Evolutionary conservation across 2,888 invertebrate genomes (phyloP).

Genomic region (Thyatira batis): DNA sequence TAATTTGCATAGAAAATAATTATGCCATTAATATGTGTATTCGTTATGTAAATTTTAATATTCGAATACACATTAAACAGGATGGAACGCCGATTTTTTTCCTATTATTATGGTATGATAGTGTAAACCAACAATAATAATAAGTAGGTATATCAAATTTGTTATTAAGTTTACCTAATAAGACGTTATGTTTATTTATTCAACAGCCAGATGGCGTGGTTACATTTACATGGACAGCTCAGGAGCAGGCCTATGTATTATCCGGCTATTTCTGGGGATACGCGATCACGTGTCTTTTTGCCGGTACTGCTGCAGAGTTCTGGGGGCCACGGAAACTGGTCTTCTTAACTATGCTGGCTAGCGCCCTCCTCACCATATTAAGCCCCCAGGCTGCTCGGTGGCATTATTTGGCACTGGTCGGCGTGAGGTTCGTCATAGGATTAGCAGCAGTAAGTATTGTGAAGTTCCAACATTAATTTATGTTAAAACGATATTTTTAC

Average conservation of each 20-base stretch:
- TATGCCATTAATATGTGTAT: too few species aligned
- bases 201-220: conserved; percentile 64
- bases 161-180: too few species aligned
- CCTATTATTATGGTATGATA: too few species aligned
- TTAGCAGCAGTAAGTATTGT: conserved; percentile 81
- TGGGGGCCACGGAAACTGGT: conserved; percentile 84
- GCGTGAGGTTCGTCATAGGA: conserved; percentile 83
- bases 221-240: conserved; percentile 81
- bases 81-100: too few species aligned
- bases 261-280: conserved; percentile 83
- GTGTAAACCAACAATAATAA: too few species aligned
- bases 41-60: too few species aligned
- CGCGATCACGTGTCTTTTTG: conserved; percentile 83
- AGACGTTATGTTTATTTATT: neutral
- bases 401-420: conserved; percentile 82
- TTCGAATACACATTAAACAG: too few species aligned
- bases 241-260: conserved; percentile 84
- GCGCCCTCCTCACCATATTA: conserved; percentile 81
- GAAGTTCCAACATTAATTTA: too few species aligned
- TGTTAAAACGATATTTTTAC: too few species aligned
- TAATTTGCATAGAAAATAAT: too few species aligned
- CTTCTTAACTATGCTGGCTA: conserved; percentile 79
- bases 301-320: conserved; percentile 85
- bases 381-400: conserved; percentile 83
- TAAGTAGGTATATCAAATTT: too few species aligned